Base-by-base conservation (phyloP, 2,888 invertebrate species). In the Plebejus argus region DNA sequence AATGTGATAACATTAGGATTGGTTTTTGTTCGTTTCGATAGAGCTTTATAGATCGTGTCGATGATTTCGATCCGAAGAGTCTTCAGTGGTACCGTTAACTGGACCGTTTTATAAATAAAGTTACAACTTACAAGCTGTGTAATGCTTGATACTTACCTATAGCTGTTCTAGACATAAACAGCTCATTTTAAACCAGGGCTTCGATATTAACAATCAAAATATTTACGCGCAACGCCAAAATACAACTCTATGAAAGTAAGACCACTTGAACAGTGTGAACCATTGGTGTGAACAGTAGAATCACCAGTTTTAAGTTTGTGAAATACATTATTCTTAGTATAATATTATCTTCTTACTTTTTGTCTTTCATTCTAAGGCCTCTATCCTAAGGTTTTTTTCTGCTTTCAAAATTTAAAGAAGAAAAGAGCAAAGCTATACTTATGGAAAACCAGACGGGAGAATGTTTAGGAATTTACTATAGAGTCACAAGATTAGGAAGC, bases 101-200 rank as follows among this genome's bases (percentile, higher is more conserved):
- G 84, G 85, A 88, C 90, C 88, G 91, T 90, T 91, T 89, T 86
- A 89, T 89, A 90, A 90, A 93, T 91, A 92, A 90, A 91, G 87
- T 88, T 88, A 83, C 77, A 76, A 78, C 76, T 77, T 79, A 79
- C 78, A 81, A 76, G 79, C 79, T 74, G 28, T 2, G 15, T 66
- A 61, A 61, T 20, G 61, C 61, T 33, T 18, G 18, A 28, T 18
- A 66, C 66, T 33, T 66, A 66, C 66, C 66, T 66, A 12, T 12
- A 23, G 61, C 23, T 66, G 18, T 66, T 66, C 33, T 28, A 61
- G 23, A 61, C 3, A 66, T 66, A 66, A 33, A 66, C 23, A 61
- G 23, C 61, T 33, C 66, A 66, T 33, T 66, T 18, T 15, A 15
- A 66, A 15, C 28, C 5, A 66, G 18, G 6, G 12, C 28, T 66